Evolutionary conservation across 1,140 invertebrate species (phyloP), one percentile per base, ranked within the genome.

Genomic region (Halictus rubicundus): DNA sequence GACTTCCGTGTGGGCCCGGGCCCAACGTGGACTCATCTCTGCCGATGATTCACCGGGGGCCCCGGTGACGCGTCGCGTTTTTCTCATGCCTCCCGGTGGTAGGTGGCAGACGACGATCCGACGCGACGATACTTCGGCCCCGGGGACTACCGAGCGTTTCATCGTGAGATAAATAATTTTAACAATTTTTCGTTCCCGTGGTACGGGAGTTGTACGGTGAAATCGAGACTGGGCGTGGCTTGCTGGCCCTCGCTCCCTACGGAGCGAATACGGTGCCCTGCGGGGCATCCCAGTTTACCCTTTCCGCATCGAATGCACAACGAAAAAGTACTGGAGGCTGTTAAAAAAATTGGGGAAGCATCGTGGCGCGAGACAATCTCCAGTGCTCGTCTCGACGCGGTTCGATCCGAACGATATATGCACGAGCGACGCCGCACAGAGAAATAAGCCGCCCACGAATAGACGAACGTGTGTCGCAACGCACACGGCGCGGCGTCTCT

Each of bases 401-500:
- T 37, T 16, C 61, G 66, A 78, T 78, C 68, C 59, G 59, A 27
- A 25, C 68, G 65, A 76, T 60, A 60, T 42, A 70, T 49, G 27
- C 75, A 23, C 21, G 66, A 77, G n/a, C 64, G 39, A 66, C 64
- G 64, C 64, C 19, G 64, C 39, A 16, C 3, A 2, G 21, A 46
- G 9, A 9, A 57, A 57, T 49, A 6, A 49, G 37, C 57, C 79
- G 79, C 79, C 79, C 74, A 81, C 79, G 60, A 65, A 49, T 70
- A 70, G 79, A 57, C 64, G 78, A 76, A 37, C 72, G 59, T 21
- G 76, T 81, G 79, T 81, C 81, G 81, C 59, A 78, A 79, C 68
- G 68, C 66, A 39, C n/a, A 25, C 23, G 14, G 19, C 52, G 27
- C 68, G 64, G 3, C 6, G 39, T 77, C 16, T 66, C 68, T 39